Conservation (phyloP, 2,888 invertebrate species). For the Iselma pallidipennis region DNA sequence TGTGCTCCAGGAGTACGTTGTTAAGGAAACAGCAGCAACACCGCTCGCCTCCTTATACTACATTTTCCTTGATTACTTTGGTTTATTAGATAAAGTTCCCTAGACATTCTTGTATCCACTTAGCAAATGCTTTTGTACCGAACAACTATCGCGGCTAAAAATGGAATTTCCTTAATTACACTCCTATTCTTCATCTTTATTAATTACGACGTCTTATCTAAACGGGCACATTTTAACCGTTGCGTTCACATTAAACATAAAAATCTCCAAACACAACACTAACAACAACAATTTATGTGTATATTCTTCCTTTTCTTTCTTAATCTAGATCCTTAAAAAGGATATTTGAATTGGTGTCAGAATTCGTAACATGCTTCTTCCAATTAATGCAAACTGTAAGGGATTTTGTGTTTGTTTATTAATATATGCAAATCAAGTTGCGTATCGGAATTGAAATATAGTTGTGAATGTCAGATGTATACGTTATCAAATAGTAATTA, state of each 20-base stretch:
- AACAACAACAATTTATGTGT: neutral
- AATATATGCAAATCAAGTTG: conserved; percentile 22
- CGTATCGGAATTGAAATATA: conserved; percentile 25
- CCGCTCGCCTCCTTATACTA: conserved; percentile 25
- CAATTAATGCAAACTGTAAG: neutral
- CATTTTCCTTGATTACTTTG: conserved; percentile 38
- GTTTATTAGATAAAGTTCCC: conserved; percentile 34
- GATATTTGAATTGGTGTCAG: neutral
- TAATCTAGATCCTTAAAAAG: neutral
- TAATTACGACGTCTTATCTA: conserved; percentile 33
- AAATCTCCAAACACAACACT: conserved; percentile 13
- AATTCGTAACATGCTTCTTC: neutral
- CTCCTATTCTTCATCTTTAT: conserved; percentile 29
- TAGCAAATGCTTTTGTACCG: conserved; percentile 26
- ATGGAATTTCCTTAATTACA: conserved; percentile 33
- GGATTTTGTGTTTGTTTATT: neutral
- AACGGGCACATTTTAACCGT: conserved; percentile 29
- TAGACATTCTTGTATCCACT: conserved; percentile 34
- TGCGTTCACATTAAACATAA: conserved; percentile 20
- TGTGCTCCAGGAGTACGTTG: conserved; percentile 31
- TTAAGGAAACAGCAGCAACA: conserved; percentile 29
- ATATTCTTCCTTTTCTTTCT: neutral
- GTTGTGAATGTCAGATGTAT: conserved; percentile 28
- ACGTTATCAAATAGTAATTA: conserved; percentile 37
- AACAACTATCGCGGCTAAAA: conserved; percentile 23